Percentiles rank a stretch among this genome's conserved stretches.
Conservation (phyloP, 2,888 invertebrate species). For the Mimas tiliae region DNA sequence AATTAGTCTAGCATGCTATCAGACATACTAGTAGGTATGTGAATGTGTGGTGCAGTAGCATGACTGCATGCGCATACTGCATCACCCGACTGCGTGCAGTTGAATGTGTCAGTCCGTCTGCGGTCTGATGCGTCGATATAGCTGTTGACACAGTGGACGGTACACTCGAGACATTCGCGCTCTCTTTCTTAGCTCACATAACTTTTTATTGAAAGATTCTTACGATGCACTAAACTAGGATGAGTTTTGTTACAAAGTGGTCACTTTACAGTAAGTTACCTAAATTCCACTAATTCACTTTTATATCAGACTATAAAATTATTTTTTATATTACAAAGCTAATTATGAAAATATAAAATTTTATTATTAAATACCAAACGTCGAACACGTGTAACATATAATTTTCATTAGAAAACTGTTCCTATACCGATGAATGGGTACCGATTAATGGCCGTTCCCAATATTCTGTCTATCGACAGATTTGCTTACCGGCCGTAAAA, state of each 20-base stretch:
- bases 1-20: too few species aligned
- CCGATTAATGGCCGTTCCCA: too few species aligned
- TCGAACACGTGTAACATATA: neutral
- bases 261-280: slow-evolving; percentile 6
- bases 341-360: slow-evolving; percentile 12
- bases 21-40: too few species aligned
- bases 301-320: slow-evolving; percentile 12
- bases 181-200: neutral
- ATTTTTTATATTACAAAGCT: slow-evolving; percentile 7
- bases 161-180: neutral
- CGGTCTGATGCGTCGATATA: too few species aligned
- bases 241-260: slow-evolving; percentile 17
- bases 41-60: too few species aligned
- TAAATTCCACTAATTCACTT: neutral
- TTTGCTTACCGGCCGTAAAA: too few species aligned
- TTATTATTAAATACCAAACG: neutral
- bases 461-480: too few species aligned
- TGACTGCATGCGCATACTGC: too few species aligned
- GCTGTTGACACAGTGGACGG: neutral
- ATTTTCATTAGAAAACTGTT: neutral
- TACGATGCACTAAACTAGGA: neutral
- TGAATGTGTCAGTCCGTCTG: too few species aligned
- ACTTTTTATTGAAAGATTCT: neutral
- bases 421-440: too few species aligned
- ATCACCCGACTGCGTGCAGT: too few species aligned